Evolutionary conservation across 2,797 vertebrate genomes (phyloP).

Genomic region (Dendrocincla tyrannina): DNA sequence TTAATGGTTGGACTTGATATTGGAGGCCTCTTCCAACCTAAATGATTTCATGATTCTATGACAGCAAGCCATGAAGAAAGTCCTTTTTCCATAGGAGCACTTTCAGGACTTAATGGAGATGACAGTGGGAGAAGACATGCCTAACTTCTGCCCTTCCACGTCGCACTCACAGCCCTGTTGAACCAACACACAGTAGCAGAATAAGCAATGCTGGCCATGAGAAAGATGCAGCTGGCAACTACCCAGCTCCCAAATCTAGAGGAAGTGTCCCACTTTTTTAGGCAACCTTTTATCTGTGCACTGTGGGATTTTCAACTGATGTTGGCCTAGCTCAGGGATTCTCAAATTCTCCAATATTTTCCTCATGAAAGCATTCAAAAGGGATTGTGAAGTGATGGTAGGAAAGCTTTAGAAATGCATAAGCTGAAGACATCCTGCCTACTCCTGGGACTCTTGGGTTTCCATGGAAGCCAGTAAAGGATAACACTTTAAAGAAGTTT

Average conservation of each 20-base stretch:
- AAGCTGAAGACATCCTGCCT: constrained; percentile 7
- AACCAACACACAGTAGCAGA: not conserved
- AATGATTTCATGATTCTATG: not conserved
- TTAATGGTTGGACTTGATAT: not conserved
- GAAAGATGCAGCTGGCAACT: not conserved
- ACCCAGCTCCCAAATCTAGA: not conserved
- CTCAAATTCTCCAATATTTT: constrained; percentile 2
- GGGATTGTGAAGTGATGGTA: not conserved
- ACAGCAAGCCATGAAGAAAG: not conserved
- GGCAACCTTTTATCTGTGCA: not conserved
- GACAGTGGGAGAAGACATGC: not conserved
- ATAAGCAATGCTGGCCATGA: not conserved
- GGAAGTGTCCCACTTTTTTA: not conserved
- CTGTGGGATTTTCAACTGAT: not conserved
- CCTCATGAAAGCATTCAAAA: constrained; percentile 15
- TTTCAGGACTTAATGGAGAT: not conserved
- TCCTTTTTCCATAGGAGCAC: not conserved
- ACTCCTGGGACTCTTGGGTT: not conserved
- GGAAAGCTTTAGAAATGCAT: not conserved
- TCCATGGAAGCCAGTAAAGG: not conserved
- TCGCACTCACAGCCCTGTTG: not conserved
- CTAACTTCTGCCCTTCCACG: not conserved
- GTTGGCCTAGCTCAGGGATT: not conserved
- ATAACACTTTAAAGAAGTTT: constrained; percentile 16
- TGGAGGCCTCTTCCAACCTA: not conserved